Conservation (phyloP, 2,113 vertebrate genomes). For the Bos indicus region DNA sequence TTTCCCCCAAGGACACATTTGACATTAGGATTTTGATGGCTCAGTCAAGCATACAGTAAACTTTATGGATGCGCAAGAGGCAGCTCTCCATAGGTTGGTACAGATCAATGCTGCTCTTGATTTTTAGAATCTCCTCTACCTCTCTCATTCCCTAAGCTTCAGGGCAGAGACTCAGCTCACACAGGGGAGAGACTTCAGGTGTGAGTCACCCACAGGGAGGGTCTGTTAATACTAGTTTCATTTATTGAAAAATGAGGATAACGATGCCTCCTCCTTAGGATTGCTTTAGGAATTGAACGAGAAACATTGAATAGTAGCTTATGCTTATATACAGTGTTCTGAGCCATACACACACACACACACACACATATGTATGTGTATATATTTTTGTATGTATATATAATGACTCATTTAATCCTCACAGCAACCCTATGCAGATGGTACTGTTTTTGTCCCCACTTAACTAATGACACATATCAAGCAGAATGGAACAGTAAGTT, state of each 20-base stretch:
- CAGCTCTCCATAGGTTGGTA: constrained; percentile 82
- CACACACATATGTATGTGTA: rapidly evolving
- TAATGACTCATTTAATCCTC: not conserved
- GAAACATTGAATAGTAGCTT: not conserved
- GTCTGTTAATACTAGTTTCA: not conserved
- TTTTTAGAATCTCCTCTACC: not conserved
- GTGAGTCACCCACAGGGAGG: too few species aligned
- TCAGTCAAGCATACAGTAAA: constrained; percentile 83
- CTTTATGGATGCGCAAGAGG: constrained; percentile 81
- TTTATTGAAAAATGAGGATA: not conserved
- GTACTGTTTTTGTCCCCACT: not conserved
- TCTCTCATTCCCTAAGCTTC: not conserved
- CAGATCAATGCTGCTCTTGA: not conserved
- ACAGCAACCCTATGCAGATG: not conserved
- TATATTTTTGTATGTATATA: not conserved
- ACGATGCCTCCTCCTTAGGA: not conserved
- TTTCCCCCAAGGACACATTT: constrained; percentile 81
- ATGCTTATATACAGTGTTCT: not conserved
- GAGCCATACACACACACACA: not conserved
- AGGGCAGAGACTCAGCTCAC: not conserved
- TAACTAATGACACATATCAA: not conserved
- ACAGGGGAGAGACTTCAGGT: not conserved
- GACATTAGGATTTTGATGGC: constrained; percentile 86
- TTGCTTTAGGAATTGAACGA: not conserved
- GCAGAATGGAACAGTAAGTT: not conserved